These are phyloP conservation scores for Cinclus mexicanus DNA, from an alignment of 2,113 vertebrate species.

Conservation along the genomic window DNA sequence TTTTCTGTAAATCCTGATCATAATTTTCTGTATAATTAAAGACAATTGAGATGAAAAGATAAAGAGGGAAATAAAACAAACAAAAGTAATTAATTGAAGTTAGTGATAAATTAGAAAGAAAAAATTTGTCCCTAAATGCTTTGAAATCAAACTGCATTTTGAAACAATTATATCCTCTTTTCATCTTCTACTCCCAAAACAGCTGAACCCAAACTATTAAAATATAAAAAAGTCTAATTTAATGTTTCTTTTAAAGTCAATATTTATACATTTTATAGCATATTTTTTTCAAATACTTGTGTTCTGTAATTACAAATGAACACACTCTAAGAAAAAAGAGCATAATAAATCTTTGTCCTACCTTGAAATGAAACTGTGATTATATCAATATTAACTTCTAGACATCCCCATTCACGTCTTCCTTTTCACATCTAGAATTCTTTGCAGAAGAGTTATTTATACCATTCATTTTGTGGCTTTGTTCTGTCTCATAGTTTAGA, in stretches of 20 bases:
- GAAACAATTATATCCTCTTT: not conserved
- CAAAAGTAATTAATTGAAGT: not conserved
- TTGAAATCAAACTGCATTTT: not conserved
- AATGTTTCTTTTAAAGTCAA: not conserved
- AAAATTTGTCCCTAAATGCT: fast-evolving
- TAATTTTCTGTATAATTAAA: not conserved
- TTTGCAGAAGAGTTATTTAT: not conserved
- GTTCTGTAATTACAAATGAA: not conserved
- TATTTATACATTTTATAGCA: not conserved
- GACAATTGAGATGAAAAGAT: not conserved
- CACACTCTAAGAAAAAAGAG: not conserved
- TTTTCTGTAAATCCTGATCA: not conserved
- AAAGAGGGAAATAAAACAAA: not conserved
- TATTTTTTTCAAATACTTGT: not conserved
- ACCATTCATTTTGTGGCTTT: not conserved
- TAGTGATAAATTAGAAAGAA: not conserved
- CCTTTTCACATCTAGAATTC: not conserved
- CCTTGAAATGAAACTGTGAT: not conserved
- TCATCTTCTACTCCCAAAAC: not conserved
- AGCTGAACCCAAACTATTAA: not conserved
- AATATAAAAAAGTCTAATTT: not conserved
- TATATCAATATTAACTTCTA: not conserved
- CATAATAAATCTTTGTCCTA: not conserved
- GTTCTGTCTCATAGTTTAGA: not conserved
- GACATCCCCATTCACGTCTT: not conserved